Evolutionary conservation across 2,888 invertebrate genomes (phyloP).

Genomic region (Agrotis segetum): DNA sequence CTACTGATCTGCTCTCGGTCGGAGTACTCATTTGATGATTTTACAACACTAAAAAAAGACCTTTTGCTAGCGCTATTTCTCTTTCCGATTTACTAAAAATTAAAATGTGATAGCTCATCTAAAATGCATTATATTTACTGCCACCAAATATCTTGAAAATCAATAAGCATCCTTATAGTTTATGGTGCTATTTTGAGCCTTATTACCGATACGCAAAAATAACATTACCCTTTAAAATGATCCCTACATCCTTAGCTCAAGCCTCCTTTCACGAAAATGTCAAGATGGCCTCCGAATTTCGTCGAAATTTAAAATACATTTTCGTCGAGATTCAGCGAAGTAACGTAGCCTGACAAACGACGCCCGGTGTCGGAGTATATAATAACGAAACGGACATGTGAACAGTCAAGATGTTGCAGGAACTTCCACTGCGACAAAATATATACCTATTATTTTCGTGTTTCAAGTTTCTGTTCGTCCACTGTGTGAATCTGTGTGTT

Average conservation of each 20-base stretch:
- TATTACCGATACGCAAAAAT: background rate
- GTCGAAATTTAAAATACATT: slow-evolving; percentile 40
- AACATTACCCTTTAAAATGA: slow-evolving; percentile 18
- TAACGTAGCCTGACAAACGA: slow-evolving; percentile 57
- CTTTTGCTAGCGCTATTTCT: too few species aligned
- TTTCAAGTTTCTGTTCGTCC: background rate
- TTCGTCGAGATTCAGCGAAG: slow-evolving; percentile 30
- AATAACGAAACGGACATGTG: slow-evolving; percentile 42
- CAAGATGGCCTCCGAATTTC: slow-evolving; percentile 8
- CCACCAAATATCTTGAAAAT: too few species aligned
- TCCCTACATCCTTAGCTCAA: background rate
- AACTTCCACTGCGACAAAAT: slow-evolving; percentile 23
- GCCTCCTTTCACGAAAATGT: slow-evolving; percentile 24
- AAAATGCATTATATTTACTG: too few species aligned
- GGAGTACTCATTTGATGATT: too few species aligned
- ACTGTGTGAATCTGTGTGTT: background rate
- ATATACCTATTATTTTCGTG: background rate
- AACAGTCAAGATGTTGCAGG: slow-evolving; percentile 42
- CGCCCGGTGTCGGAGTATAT: slow-evolving; percentile 42
- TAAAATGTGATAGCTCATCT: too few species aligned
- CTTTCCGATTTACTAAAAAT: too few species aligned
- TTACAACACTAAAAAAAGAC: too few species aligned
- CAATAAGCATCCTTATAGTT: background rate
- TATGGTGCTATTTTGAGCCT: background rate
- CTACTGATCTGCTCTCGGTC: too few species aligned